A percentile compares a stretch with the other conserved stretches of the same genome.
Conservation (phyloP, 2,797 vertebrate genomes). For the Calcarius lapponicus region DNA sequence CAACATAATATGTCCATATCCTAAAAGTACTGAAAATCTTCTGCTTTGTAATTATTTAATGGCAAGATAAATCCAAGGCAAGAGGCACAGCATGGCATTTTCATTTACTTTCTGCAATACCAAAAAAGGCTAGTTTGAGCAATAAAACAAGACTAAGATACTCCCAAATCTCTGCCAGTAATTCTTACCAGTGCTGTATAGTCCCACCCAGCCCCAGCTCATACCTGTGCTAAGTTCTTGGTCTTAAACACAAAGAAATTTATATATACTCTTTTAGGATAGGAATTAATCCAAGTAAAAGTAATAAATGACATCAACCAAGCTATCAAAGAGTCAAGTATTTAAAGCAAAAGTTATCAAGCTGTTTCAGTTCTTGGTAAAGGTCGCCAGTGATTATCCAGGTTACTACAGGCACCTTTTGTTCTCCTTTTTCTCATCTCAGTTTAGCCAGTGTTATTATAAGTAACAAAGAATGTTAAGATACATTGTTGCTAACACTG, state of each 20-base stretch:
- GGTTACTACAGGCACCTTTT: neutral
- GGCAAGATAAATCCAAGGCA: neutral
- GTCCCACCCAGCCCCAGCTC: fast-evolving
- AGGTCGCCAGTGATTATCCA: neutral
- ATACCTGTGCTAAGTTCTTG: neutral
- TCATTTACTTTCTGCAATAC: neutral
- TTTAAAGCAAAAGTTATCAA: neutral
- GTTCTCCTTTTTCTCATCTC: neutral
- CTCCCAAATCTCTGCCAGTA: neutral
- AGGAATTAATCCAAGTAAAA: neutral
- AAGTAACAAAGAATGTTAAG: neutral
- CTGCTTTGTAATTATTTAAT: conserved; percentile 7
- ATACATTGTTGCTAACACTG: neutral
- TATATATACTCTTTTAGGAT: neutral
- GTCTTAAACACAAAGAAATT: neutral
- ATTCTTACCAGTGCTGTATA: neutral
- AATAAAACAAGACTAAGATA: neutral
- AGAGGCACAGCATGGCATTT: neutral
- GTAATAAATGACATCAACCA: neutral
- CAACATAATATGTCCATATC: neutral
- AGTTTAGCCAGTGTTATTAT: neutral
- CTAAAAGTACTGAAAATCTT: conserved; percentile 24
- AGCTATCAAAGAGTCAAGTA: neutral
- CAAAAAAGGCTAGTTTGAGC: neutral
- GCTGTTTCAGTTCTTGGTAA: neutral